Conservation (phyloP, 2,888 invertebrate genomes). For the Mantis religiosa region DNA sequence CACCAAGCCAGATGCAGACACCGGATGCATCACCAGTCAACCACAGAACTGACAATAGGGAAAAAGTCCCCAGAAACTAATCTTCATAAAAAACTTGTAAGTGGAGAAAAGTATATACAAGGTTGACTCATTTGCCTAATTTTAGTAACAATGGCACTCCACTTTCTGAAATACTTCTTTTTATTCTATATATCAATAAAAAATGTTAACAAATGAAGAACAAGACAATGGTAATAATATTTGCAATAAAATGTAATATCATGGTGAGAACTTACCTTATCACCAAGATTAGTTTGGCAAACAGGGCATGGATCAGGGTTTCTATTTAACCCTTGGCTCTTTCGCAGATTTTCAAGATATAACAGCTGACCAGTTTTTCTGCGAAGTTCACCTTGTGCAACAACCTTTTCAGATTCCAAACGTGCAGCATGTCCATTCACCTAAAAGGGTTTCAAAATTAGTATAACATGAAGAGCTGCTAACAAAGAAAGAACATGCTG, state of each 20-base stretch:
- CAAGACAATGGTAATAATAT: neutral
- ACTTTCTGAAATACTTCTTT: too few species aligned
- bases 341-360: slow-evolving; percentile 60
- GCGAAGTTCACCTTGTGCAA: slow-evolving; percentile 43
- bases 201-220: neutral
- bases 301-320: slow-evolving; percentile 67
- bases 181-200: too few species aligned
- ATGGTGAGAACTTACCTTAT: slow-evolving; percentile 43
- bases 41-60: too few species aligned
- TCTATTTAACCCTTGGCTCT: slow-evolving; percentile 44
- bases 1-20: too few species aligned
- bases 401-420: slow-evolving; percentile 40
- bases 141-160: too few species aligned
- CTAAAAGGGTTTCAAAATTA: neutral
- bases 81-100: too few species aligned
- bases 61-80: too few species aligned
- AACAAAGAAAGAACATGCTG: too few species aligned
- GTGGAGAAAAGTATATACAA: too few species aligned
- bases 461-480: too few species aligned
- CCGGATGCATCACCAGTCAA: too few species aligned
- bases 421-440: slow-evolving; percentile 12
- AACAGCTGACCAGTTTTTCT: slow-evolving; percentile 58
- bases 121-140: too few species aligned
- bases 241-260: neutral
- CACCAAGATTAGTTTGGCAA: slow-evolving; percentile 56